Base-by-base conservation (phyloP, 2,888 invertebrate genomes). In the Conomelus anceps region DNA sequence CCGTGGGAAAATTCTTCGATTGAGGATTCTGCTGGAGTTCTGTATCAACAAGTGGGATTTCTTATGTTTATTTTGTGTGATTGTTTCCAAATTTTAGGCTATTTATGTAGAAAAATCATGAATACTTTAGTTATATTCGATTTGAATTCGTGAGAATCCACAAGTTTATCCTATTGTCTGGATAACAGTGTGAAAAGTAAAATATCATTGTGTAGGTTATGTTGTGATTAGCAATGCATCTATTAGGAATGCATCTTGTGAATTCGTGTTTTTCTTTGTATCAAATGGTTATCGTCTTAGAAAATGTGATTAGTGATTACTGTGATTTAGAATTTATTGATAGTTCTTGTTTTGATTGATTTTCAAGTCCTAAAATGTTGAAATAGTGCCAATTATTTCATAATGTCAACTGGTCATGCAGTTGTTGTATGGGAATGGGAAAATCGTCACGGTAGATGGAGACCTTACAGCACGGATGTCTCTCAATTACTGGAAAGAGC, bases 351-450 rank as follows among this genome's bases (percentile, higher is more conserved):
- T 63, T 63, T n/a, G 63, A 63, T 63, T n/a, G 63, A 6, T n/a
- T 63, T 63, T 17, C 6, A 34, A 9, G 34, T 13, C 13, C 13
- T 34, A n/a, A 24, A 24, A 34, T 87, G 22, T 22, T 23, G 11
- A 34, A 88, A 23, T 89, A 26, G 23, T n/a, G 24, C n/a, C n/a
- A 34, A 34, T n/a, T 63, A n/a, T 3, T 63, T 63, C 63, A 63
- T n/a, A 90, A 91, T 90, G 90, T 89, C 90, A 26, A 89, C 91
- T 17, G 92, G 91, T 84, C 96, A 96, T 93, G 96, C 96, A 90
- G 96, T 97, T 90, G 96, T 96, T 92, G 97, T 97, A 91, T 97
- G 97, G 97, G 97, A 97, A 94, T 96, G 96, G 95, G 95, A 96
- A 93, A 96, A 95, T 90, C 94, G 95, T 87, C 95, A 95, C 92